Conservation (phyloP, 1,140 invertebrate species). For the Battus philenor region DNA sequence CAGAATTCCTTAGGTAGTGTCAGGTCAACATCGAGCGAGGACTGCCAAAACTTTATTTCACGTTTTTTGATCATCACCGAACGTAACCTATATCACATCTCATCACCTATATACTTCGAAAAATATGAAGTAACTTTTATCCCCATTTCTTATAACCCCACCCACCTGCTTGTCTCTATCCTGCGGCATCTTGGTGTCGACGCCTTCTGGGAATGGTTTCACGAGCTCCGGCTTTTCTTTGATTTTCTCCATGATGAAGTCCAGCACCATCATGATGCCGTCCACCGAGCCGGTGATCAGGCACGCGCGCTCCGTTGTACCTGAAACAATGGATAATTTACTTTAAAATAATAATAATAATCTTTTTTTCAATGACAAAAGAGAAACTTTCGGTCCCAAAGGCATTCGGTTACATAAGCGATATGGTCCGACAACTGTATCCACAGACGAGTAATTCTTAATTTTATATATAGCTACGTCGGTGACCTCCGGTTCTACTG, state of each 20-base stretch:
- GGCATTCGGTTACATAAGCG: no score
- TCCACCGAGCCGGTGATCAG: conserved; percentile 96
- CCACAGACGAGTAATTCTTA: no score
- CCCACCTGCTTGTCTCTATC: conserved; percentile 87
- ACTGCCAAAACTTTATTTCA: no score
- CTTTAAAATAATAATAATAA: not conserved
- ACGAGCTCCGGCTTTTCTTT: conserved; percentile 97
- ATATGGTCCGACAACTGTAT: no score
- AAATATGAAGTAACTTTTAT: no score
- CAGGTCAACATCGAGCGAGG: no score
- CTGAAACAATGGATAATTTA: conserved; percentile 69
- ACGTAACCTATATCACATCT: no score
- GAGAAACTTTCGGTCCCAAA: not conserved
- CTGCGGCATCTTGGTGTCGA: conserved; percentile 82
- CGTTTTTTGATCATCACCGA: no score
- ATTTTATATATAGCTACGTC: no score
- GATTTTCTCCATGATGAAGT: conserved; percentile 99
- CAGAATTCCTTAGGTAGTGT: not conserved
- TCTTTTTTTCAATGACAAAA: not conserved
- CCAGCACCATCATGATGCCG: conserved; percentile 94
- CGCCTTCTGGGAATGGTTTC: conserved; percentile 82
- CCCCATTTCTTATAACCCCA: no score
- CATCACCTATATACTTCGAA: no score
- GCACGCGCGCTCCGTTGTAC: conserved; percentile 97
- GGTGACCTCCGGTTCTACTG: no score